Base-by-base conservation (phyloP, 2,888 invertebrate genomes). In the Drosophila flavopinicola region DNA sequence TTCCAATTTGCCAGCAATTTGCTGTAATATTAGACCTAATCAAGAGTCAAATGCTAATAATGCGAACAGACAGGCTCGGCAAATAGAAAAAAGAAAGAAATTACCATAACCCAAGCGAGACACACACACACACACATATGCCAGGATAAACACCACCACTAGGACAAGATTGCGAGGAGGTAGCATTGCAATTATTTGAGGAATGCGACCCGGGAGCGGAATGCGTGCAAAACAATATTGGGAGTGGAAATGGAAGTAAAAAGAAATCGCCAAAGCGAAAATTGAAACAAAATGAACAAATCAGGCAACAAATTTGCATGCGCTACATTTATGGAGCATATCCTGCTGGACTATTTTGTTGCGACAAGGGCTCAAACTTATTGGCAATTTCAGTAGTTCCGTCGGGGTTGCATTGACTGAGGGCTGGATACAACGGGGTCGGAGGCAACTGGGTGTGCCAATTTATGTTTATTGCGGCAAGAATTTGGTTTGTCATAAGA, bases 251-350 rank as follows among this genome's bases (percentile, higher is more conserved):
- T 52, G 52, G 53, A 66, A 64, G 25, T 29, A 56, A 45, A 72
- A 51, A 7, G 45, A 53, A 75, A 74, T 77, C 64, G 60, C 42
- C 66, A 75, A 74, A 78, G 59, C 78, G 79, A 69, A 88, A 88
- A 89, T 89, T 89, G 89, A 89, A 88, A 89, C 87, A 80, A 89
- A 89, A 87, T 89, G 89, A 88, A 87, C 86, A 90, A 89, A 89
- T 90, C 88, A 88, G 88, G 87, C 88, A 80, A 74, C 82, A 86
- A 86, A 89, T 89, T 90, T 89, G 89, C 89, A 87, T 90, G 79
- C 88, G 90, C 87, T 87, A 82, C 89, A 87, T 89, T 88, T 88
- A 87, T 79, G 72, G 57, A 48, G 39, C 45, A 58, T 53, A 47
- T 53, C 37, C 53, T 20, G 15, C 29, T 38, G 27, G 35, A 13